phyloP scores from a whole-genome alignment of 2,113 vertebrate genomes.

The Holacanthus passer region DNA sequence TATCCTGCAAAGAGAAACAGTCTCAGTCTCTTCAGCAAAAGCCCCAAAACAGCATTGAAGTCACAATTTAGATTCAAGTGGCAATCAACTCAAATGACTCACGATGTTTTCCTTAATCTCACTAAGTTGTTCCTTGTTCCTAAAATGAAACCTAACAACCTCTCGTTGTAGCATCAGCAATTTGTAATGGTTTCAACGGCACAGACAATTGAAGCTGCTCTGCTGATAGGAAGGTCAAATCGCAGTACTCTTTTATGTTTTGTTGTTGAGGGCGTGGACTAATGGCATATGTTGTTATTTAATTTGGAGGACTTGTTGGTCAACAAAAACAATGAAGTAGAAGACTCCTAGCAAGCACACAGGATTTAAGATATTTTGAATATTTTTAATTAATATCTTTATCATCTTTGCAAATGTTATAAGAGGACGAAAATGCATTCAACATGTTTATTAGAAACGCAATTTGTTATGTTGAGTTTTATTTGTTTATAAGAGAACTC shows the following conservation, averaged over 20 bases:
- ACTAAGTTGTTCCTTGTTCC: not conserved
- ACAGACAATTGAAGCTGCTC: not conserved
- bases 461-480: not conserved
- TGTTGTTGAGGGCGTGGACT: not conserved
- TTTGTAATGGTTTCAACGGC: not conserved
- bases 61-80: not conserved
- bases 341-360: not conserved
- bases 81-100: not conserved
- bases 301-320: not conserved
- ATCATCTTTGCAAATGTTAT: not conserved
- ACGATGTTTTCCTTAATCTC: not conserved
- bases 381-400: too few species aligned
- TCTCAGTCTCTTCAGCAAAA: not conserved
- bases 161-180: not conserved
- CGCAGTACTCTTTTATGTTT: not conserved
- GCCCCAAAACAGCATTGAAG: not conserved
- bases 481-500: not conserved
- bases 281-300: not conserved
- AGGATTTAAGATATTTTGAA: not conserved
- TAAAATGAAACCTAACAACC: not conserved
- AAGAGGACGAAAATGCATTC: not conserved
- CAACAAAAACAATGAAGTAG: not conserved
- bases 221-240: not conserved
- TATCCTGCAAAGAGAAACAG: not conserved
- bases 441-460: not conserved